phyloP scores from a whole-genome alignment of 2,888 invertebrate genomes.

The Teinopalpus imperialis region DNA sequence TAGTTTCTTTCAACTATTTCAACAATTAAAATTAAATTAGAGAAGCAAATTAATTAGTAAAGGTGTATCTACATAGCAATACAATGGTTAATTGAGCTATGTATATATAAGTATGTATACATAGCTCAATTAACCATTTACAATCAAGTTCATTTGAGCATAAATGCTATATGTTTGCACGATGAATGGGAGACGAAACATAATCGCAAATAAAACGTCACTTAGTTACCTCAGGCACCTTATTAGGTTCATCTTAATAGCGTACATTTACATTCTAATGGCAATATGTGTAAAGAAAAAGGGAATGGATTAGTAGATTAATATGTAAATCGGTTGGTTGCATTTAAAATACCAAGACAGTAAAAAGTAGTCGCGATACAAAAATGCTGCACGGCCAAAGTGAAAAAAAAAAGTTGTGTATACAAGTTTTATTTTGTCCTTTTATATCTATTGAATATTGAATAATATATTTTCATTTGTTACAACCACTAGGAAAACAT shows the following conservation, averaged over 20 bases:
- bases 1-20: too few relatives aligned
- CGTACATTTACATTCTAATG: slow-evolving; percentile 7
- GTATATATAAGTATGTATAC: too few relatives aligned
- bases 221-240: slow-evolving; percentile 2
- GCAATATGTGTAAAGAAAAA: slow-evolving; percentile 8
- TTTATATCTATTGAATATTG: too few relatives aligned
- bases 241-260: slow-evolving; percentile 14
- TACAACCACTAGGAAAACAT: too few relatives aligned
- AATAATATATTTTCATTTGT: too few relatives aligned
- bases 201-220: slow-evolving; percentile 13
- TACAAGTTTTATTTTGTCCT: too few relatives aligned
- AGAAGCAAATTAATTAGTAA: too few relatives aligned
- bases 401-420: not conserved
- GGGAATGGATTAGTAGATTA: slow-evolving; percentile 11
- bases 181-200: slow-evolving; percentile 10
- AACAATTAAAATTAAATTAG: too few relatives aligned
- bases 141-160: not conserved
- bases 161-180: not conserved
- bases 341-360: slow-evolving; percentile 8
- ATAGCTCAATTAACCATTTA: too few relatives aligned
- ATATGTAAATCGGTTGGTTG: slow-evolving; percentile 17
- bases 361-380: not conserved
- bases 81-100: too few relatives aligned
- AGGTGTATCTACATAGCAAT: too few relatives aligned
- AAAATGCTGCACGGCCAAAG: not conserved